Conservation (phyloP, 2,888 invertebrate species). For the Thera britannica region DNA sequence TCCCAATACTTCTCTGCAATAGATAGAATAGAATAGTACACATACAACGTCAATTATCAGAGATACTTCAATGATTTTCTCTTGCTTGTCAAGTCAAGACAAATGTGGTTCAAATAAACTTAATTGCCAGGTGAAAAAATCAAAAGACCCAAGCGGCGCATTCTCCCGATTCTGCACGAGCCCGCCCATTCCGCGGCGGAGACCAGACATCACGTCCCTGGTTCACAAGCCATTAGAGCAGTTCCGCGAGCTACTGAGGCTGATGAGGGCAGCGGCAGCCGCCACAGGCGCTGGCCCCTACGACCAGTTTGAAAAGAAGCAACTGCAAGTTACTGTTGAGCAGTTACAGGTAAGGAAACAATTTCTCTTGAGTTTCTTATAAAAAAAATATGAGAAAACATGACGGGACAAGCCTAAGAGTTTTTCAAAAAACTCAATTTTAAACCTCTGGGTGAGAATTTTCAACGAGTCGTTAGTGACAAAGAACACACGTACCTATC, state of each 20-base stretch:
- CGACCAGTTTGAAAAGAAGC: conserved; percentile 78
- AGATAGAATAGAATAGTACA: too few relatives aligned
- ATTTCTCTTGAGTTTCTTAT: neutral
- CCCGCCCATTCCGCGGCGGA: conserved; percentile 91
- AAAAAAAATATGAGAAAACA: too few relatives aligned
- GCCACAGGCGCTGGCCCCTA: conserved; percentile 72
- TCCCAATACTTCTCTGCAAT: too few relatives aligned
- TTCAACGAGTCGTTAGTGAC: too few relatives aligned
- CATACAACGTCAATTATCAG: too few relatives aligned
- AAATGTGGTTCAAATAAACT: neutral
- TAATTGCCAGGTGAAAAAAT: conserved; percentile 85
- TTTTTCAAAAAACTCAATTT: too few relatives aligned
- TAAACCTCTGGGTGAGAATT: too few relatives aligned
- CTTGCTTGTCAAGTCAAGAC: too few relatives aligned
- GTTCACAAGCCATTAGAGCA: conserved; percentile 94
- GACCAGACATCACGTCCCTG: conserved; percentile 93
- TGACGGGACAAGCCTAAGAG: too few relatives aligned
- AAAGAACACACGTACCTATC: too few relatives aligned
- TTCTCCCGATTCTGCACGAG: conserved; percentile 92
- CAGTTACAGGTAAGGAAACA: conserved; percentile 70
- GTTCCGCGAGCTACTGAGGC: conserved; percentile 77
- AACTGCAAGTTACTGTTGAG: conserved; percentile 77
- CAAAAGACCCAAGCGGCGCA: conserved; percentile 89
- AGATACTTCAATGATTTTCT: too few relatives aligned
- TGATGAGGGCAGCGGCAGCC: conserved; percentile 76